Evolutionary conservation across 2,797 vertebrate species (phyloP), one percentile per base, ranked within the genome.

Genomic region (Numenius phaeopus): DNA sequence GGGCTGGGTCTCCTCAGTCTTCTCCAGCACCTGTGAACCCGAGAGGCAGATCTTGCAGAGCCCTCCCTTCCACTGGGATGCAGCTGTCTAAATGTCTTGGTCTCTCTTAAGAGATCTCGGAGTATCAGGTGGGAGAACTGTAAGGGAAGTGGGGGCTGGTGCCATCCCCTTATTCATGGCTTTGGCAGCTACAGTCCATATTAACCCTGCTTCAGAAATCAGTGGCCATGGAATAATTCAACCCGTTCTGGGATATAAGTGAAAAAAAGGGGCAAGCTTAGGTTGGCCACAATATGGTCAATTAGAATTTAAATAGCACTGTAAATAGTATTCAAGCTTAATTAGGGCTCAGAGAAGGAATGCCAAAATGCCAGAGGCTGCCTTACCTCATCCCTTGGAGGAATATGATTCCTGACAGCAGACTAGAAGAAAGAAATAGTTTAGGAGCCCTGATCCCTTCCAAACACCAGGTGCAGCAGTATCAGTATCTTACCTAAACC

Each of bases 1-100:
- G 44, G 40, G 49, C 29, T 57, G 77, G 37, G 47, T 61, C 52
- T 87, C 40, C 32, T 61, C 0, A 1, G n/a, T 50, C 57, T 78
- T 72, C 21, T 71, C 46, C 61, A 89, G 29, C 54, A 80, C 42
- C 29, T 73, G 73, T 82, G 70, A 90, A 80, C 22, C 47, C 47
- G 15, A 83, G 37, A 30, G 20, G 23, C 30, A 24, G 52, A 55
- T 73, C 84, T 58, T 61, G 62, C 75, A 87, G 30, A 71, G 67
- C 34, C 23, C 32, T 81, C 27, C 30, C 50, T 82, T 86, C 62
- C 27, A 24, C 19, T 64, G 59, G 20, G 39, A 46, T 71, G 57
- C 83, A 92, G 32, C 44, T 94, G 39, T 73, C 88, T 82, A 89
- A 89, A 93, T 76, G 67, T 89, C 91, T 84, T 66, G 26, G 7